A percentile compares a stretch with the other conserved stretches of the same genome.
phyloP scores from a whole-genome alignment of 2,888 invertebrate species.

The Drosophila flavopinicola region DNA sequence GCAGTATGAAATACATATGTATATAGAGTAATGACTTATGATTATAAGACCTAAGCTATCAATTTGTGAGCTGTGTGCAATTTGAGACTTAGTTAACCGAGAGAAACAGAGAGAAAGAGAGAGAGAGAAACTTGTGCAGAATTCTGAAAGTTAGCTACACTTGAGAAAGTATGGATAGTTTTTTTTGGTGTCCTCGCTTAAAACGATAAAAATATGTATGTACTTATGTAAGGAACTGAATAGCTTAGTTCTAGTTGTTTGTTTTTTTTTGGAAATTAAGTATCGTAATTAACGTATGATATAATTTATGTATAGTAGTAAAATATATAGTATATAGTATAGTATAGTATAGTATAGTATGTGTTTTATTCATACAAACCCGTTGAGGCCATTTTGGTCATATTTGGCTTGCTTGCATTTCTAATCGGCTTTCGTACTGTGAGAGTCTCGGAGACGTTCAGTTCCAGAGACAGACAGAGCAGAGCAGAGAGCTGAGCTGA shows the following conservation, averaged over 20 bases:
- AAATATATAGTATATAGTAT: conserved; percentile 25
- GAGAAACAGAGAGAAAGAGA: no score
- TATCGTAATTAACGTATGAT: conserved; percentile 18
- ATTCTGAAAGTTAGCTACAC: conserved; percentile 20
- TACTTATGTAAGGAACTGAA: conserved; percentile 36
- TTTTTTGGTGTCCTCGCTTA: conserved; percentile 16
- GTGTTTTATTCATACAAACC: conserved; percentile 78
- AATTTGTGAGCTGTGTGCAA: conserved; percentile 34
- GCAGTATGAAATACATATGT: conserved; percentile 21
- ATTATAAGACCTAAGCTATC: conserved; percentile 35
- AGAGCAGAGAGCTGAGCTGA: conserved; percentile 59
- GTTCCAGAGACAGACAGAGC: conserved; percentile 68
- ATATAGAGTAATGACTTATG: conserved; percentile 30
- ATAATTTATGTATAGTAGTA: conserved; percentile 32
- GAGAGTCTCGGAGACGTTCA: conserved; percentile 68
- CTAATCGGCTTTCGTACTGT: conserved; percentile 75
- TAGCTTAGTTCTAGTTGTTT: conserved; percentile 44
- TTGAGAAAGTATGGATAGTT: conserved; percentile 5
- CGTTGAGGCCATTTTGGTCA: conserved; percentile 65
- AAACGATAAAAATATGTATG: conserved; percentile 28
- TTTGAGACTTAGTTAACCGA: conserved; percentile 29
- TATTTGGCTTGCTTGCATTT: conserved; percentile 71
- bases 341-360: conserved; percentile 47
- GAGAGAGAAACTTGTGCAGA: conserved; percentile 38
- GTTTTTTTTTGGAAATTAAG: conserved; percentile 21